These are phyloP conservation scores for Sebastes umbrosus DNA, from an alignment of 2,797 vertebrate species.

Conservation along the genomic window DNA sequence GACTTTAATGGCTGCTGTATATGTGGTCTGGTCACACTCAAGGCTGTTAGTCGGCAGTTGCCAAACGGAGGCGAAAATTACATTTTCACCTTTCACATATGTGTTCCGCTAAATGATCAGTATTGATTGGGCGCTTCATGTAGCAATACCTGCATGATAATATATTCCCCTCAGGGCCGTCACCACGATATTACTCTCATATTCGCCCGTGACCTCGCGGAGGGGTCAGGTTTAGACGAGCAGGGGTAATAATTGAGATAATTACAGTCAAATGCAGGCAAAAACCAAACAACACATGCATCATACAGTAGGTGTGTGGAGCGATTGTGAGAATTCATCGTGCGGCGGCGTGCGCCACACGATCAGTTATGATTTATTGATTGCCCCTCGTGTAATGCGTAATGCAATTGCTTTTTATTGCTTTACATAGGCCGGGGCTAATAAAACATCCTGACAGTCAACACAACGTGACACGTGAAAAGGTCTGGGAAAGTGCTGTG, in stretches of 20 bases:
- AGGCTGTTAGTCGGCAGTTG: constrained; percentile 38
- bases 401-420: constrained; percentile 79
- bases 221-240: constrained; percentile 34
- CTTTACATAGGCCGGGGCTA: constrained; percentile 65
- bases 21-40: constrained; percentile 33
- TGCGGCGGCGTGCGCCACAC: constrained; percentile 25
- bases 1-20: constrained; percentile 54
- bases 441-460: constrained; percentile 70
- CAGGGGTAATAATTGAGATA: constrained; percentile 60
- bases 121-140: constrained; percentile 60
- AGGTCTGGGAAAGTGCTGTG: constrained; percentile 40
- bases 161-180: constrained; percentile 42
- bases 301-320: constrained; percentile 5
- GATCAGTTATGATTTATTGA: constrained; percentile 77
- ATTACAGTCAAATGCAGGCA: constrained; percentile 55
- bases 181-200: constrained; percentile 18
- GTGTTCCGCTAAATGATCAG: constrained; percentile 62
- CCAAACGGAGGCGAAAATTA: constrained; percentile 59
- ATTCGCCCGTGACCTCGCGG: constrained; percentile 21
- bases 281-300: constrained; percentile 52
- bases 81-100: constrained; percentile 63
- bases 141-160: constrained; percentile 32
- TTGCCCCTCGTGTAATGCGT: constrained; percentile 58
- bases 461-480: constrained; percentile 25
- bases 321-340: constrained; percentile 25